These are phyloP conservation scores for Gryllus longicercus DNA, from an alignment of 2,888 invertebrate genomes.

Conservation along the genomic window DNA sequence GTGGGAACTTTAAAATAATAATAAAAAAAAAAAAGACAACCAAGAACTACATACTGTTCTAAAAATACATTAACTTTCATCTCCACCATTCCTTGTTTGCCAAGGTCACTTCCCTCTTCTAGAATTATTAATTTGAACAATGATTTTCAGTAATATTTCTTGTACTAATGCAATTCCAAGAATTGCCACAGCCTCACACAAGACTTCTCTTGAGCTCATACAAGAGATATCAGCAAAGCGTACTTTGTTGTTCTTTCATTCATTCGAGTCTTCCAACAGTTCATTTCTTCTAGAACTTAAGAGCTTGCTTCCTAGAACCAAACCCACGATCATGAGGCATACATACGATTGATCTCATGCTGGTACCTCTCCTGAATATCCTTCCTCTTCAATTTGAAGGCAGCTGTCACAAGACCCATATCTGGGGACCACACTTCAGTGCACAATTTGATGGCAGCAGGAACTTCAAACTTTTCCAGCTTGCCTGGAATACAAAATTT, in stretches of 20 bases:
- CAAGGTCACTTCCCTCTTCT: too few species aligned
- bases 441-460: constrained; percentile 81
- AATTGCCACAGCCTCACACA: neutral
- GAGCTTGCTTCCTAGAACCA: neutral
- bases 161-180: neutral
- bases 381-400: constrained; percentile 95
- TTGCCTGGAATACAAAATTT: constrained; percentile 60
- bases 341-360: constrained; percentile 89
- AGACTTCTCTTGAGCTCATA: neutral
- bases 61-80: too few species aligned
- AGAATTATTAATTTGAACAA: too few species aligned
- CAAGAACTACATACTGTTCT: neutral
- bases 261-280: too few species aligned
- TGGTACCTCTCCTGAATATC: constrained; percentile 92
- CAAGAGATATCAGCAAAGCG: too few species aligned
- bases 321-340: constrained; percentile 70
- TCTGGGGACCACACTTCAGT: constrained; percentile 96
- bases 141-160: too few species aligned
- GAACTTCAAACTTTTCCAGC: constrained; percentile 88
- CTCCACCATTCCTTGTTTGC: too few species aligned
- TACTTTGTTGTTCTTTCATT: too few species aligned
- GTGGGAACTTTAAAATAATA: neutral
- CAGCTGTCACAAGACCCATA: constrained; percentile 94
- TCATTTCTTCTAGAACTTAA: neutral
- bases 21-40: neutral